Evolutionary conservation across 2,797 vertebrate species (phyloP).

Genomic region (Sebastes dallii): DNA sequence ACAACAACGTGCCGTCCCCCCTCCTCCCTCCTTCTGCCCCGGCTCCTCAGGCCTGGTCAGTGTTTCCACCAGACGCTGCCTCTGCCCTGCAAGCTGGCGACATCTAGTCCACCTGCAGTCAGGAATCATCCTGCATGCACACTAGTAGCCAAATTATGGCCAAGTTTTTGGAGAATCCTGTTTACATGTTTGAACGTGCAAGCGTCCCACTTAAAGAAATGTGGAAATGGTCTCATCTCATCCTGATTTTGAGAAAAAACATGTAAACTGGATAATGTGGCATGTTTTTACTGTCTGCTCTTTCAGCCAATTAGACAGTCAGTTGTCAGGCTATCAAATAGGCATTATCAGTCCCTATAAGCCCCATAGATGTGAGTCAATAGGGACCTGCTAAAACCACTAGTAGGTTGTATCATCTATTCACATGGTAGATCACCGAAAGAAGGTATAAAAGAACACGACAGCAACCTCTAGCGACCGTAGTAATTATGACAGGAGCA

Average conservation of each 20-base stretch:
- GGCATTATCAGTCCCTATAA: no score
- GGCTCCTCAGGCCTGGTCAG: slow-evolving; percentile 46
- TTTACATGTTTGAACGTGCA: background rate
- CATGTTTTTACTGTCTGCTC: background rate
- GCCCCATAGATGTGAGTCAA: no score
- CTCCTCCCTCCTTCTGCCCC: background rate
- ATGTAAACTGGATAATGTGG: background rate
- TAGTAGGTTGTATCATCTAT: no score
- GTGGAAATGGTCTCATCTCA: background rate
- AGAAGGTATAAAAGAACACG: no score
- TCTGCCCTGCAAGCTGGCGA: slow-evolving; percentile 43
- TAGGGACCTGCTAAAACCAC: no score
- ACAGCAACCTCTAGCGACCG: no score
- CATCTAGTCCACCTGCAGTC: slow-evolving; percentile 68
- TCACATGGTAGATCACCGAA: no score
- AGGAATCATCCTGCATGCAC: slow-evolving; percentile 11
- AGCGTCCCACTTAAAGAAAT: background rate
- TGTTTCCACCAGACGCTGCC: slow-evolving; percentile 60
- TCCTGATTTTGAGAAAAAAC: background rate
- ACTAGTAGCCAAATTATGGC: background rate
- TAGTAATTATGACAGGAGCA: no score
- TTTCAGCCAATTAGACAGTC: no score
- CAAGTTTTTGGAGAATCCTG: background rate
- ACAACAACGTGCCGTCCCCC: slow-evolving; percentile 10
- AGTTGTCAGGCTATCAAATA: no score